Evolutionary conservation across 2,888 invertebrate species (phyloP), one percentile per base, ranked within the genome.

Genomic region (Metalampra italica): DNA sequence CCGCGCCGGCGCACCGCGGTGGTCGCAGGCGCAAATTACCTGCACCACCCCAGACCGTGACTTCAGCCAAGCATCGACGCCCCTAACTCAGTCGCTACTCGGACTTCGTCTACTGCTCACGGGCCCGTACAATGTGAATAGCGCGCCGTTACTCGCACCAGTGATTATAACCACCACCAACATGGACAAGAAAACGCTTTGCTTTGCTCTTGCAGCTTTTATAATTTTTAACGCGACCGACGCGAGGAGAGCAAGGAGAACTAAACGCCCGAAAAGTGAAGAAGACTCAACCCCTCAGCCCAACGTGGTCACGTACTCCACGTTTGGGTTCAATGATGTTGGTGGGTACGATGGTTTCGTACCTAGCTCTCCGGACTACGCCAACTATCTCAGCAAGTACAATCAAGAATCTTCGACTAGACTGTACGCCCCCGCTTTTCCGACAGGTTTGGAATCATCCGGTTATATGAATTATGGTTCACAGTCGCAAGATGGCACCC

Each of bases 291-390:
- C 76, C 11, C 77, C 82, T 4, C 81, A 85, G 52, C 86, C 88
- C 9, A 86, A 73, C 58, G 85, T 89, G 7, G 78, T 88, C 9
- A 81, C 88, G 1, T 88, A 88, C 59, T 87, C 89, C 1, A 84
- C 82, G 39, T 89, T 86, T 46, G 89, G 88, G 45, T 85, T 87
- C 56, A 86, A 87, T 43, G 87, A 88, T 63, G 86, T 87, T 37
- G 80, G 81, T 51, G 66, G 76, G 29, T 81, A 82, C 57, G 80
- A 85, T 55, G 87, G 85, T 2, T 87, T 86, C 49, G 71, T 87
- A 8, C 88, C 86, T 2, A 87, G 77, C 49, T 86, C 87, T 0
- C 83, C 86, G 30, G 88, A 88, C 53, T 85, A 81, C 54, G 67
- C 80, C 1, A 81, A 66, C 46, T 79, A 75, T 43, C 56, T 81